Conservation (phyloP, 35 echinoderm and acorn worm species). For the Ophiothrix spiculata region DNA sequence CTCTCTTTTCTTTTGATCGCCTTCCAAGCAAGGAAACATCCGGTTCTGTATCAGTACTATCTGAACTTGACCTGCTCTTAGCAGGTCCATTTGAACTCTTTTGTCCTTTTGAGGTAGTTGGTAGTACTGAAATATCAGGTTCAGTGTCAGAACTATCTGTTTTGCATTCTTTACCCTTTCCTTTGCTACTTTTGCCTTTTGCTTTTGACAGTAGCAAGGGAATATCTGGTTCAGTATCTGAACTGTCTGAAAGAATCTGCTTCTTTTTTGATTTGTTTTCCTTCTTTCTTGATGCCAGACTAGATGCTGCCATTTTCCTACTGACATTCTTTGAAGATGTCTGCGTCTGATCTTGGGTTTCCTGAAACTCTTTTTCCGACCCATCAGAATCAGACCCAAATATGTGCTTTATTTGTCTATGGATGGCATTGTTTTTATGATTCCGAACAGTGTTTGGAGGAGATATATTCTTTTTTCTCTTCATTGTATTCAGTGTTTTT, state of each 20-base stretch:
- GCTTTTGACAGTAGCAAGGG: no score
- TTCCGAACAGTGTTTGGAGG: not conserved
- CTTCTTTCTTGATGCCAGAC: no score
- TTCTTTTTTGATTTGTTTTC: no score
- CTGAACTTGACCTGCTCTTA: not conserved
- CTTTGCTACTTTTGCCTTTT: no score
- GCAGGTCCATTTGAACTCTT: not conserved
- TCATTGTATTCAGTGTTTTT: not conserved
- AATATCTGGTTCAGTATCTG: no score
- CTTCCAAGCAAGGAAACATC: not conserved
- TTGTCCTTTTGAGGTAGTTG: not conserved
- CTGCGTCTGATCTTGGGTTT: not conserved
- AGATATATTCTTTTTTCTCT: not conserved
- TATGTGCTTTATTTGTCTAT: not conserved
- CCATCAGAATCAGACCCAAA: not conserved
- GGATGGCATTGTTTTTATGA: not conserved
- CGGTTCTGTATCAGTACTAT: not conserved
- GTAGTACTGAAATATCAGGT: not conserved
- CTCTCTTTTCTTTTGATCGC: not conserved
- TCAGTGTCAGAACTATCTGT: not conserved
- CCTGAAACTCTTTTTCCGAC: not conserved
- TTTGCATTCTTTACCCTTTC: not conserved
- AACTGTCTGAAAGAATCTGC: no score
- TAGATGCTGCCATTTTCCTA: no score
- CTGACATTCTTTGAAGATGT: no score